Conservation (phyloP, 2,888 invertebrate genomes). For the Scelioninae gen. 1 region DNA sequence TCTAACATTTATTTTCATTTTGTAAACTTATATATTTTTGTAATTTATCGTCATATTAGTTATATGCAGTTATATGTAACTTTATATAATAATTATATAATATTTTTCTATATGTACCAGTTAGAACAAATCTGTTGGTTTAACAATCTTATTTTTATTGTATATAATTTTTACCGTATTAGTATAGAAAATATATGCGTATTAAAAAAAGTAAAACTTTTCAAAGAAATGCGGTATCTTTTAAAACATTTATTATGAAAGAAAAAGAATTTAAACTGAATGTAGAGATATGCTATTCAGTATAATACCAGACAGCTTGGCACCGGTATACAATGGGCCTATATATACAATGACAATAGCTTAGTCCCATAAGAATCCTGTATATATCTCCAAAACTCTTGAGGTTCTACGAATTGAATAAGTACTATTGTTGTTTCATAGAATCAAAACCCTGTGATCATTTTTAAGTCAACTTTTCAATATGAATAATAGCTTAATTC, state of each 20-base stretch:
- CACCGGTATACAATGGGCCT: constrained; percentile 78
- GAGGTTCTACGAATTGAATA: constrained; percentile 75
- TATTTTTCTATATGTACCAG: too few species aligned
- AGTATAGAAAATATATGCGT: constrained; percentile 55
- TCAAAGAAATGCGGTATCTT: constrained; percentile 64
- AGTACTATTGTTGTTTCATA: constrained; percentile 66
- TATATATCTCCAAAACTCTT: constrained; percentile 73
- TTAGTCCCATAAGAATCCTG: too few species aligned
- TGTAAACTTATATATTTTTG: too few species aligned
- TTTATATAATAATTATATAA: too few species aligned
- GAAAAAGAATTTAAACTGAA: constrained; percentile 67
- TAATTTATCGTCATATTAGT: too few species aligned
- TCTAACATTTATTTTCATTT: too few species aligned
- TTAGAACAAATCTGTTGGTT: too few species aligned
- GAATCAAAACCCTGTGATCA: constrained; percentile 65
- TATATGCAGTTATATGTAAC: too few species aligned
- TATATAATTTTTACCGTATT: too few species aligned
- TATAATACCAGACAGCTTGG: constrained; percentile 78
- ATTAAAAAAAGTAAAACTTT: constrained; percentile 56
- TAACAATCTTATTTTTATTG: too few species aligned
- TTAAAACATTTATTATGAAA: constrained; percentile 66
- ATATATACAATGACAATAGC: constrained; percentile 71
- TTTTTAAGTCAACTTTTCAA: constrained; percentile 67
- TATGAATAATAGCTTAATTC: constrained; percentile 55
- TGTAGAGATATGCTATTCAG: constrained; percentile 66